Percentiles rank a stretch among this genome's conserved stretches.
Conservation (phyloP, 2,888 invertebrate genomes). For the Nemapogon koenigi region DNA sequence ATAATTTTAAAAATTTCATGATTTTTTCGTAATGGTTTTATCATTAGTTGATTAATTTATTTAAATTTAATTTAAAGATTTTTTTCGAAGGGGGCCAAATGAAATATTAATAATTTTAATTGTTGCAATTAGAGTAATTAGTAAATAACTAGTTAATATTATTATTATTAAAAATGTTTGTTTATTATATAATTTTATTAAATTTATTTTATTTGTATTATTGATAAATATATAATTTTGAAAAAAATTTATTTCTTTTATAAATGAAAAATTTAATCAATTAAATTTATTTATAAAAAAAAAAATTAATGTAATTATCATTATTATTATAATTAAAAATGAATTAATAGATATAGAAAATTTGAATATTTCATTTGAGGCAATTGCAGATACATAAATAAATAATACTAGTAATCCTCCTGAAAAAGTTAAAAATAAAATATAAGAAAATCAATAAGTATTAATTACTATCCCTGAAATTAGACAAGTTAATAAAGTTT, state of each 20-base stretch:
- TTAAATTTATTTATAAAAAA: conserved; percentile 25
- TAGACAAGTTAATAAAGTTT: conserved; percentile 55
- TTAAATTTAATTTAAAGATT: conserved; percentile 18
- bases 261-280: conserved; percentile 33
- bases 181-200: conserved; percentile 61
- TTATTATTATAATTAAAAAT: conserved; percentile 21
- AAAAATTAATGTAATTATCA: conserved; percentile 22
- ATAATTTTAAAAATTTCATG: conserved; percentile 63
- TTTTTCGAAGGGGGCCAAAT: conserved; percentile 57
- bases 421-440: conserved; percentile 67
- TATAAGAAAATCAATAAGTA: conserved; percentile 67
- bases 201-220: conserved; percentile 44
- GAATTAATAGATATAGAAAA: conserved; percentile 29
- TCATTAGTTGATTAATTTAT: conserved; percentile 9
- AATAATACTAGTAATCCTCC: conserved; percentile 71
- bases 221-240: conserved; percentile 24
- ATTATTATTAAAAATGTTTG: conserved; percentile 55
- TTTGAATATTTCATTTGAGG: conserved; percentile 66
- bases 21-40: conserved; percentile 43
- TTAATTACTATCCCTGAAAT: conserved; percentile 48
- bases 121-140: conserved; percentile 63
- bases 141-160: conserved; percentile 65
- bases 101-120: conserved; percentile 67
- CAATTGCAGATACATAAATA: conserved; percentile 69
- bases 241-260: conserved; percentile 27